These are phyloP conservation scores for Biston stratarius DNA, from an alignment of 2,888 invertebrate genomes.

Conservation along the genomic window DNA sequence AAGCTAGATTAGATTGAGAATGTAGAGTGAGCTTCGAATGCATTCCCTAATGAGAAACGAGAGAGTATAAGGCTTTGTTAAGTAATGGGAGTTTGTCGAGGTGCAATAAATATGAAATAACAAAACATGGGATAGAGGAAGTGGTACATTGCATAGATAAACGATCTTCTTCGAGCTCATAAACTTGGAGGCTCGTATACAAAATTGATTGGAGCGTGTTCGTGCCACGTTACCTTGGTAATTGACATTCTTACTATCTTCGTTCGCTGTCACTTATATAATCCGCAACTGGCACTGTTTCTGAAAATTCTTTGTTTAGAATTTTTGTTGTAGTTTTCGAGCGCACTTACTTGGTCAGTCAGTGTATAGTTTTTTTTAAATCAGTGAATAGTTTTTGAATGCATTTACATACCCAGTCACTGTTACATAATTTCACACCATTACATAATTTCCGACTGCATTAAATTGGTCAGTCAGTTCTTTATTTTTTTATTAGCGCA, in stretches of 20 bases:
- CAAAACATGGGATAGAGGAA: constrained; percentile 77
- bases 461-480: too few species aligned
- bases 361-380: too few species aligned
- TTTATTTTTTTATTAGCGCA: too few species aligned
- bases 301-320: constrained; percentile 75
- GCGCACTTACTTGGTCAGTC: background rate
- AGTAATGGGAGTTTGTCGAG: constrained; percentile 69
- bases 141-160: constrained; percentile 79
- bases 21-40: constrained; percentile 61
- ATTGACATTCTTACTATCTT: constrained; percentile 65
- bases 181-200: constrained; percentile 70
- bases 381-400: background rate
- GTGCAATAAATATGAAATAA: constrained; percentile 79
- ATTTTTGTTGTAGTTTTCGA: constrained; percentile 53
- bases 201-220: constrained; percentile 74
- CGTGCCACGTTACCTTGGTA: constrained; percentile 74
- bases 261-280: constrained; percentile 50
- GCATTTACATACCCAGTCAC: too few species aligned
- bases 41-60: constrained; percentile 75
- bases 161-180: constrained; percentile 65
- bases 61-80: constrained; percentile 63
- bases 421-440: too few species aligned
- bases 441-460: too few species aligned
- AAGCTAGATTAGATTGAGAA: constrained; percentile 58
- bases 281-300: constrained; percentile 78